Conservation (phyloP, 2,113 vertebrate species). For the Eudorcas thomsonii region DNA sequence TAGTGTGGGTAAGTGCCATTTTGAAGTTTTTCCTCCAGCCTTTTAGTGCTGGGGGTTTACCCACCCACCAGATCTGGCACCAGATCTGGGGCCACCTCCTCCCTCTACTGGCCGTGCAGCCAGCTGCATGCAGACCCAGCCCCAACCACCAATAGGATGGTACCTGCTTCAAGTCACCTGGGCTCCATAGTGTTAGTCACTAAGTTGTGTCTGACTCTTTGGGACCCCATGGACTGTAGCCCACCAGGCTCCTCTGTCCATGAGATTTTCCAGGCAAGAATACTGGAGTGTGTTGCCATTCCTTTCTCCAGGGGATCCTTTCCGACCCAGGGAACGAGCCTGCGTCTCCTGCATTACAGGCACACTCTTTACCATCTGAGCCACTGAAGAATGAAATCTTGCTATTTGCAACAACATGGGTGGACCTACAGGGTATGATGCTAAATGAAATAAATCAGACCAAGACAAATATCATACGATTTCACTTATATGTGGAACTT, state of each 20-base stretch:
- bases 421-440: not conserved
- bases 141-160: not conserved
- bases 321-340: not conserved
- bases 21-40: not conserved
- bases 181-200: not conserved
- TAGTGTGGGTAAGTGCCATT: too few species aligned
- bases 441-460: not conserved
- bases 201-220: not conserved
- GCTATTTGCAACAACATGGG: not conserved
- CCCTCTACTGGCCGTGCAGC: too few species aligned
- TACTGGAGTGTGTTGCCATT: not conserved
- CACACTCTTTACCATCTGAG: not conserved
- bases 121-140: not conserved
- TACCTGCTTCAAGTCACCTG: not conserved
- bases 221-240: not conserved
- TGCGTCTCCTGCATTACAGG: not conserved
- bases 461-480: not conserved
- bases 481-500: not conserved
- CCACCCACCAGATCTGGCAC: not conserved
- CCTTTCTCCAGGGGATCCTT: not conserved
- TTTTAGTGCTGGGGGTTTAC: not conserved
- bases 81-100: not conserved
- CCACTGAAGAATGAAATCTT: not conserved
- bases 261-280: not conserved
- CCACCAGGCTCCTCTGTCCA: not conserved